Evolutionary conservation across 92 coral and sea anemone species (phyloP).

Genomic region (Ricordea florida): DNA sequence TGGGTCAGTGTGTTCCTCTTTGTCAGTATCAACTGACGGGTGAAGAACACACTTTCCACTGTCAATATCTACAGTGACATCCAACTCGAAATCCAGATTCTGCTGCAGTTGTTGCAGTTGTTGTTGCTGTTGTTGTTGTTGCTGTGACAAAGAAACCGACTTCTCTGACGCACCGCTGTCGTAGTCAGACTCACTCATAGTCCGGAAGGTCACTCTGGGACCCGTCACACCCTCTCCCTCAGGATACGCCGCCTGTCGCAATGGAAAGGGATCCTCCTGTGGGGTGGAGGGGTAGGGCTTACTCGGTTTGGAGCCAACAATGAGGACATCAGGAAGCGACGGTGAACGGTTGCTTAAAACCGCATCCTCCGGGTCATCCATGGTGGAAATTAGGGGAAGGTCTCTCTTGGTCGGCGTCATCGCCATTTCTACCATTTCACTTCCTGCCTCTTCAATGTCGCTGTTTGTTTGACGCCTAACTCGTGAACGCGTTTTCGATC

Average conservation of each 20-base stretch:
- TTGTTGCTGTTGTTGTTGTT: not conserved
- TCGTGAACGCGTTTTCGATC: conserved; percentile 68
- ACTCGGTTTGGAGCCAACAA: not conserved
- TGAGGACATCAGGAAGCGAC: conserved; percentile 39
- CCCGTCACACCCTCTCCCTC: conserved; percentile 39
- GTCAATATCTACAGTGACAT: conserved; percentile 91
- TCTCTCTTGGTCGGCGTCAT: conserved; percentile 18
- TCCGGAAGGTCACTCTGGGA: conserved; percentile 80
- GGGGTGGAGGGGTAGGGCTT: not conserved
- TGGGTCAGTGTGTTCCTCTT: conserved; percentile 63
- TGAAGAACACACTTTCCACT: conserved; percentile 96
- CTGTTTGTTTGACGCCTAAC: conserved; percentile 9
- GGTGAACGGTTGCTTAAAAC: conserved; percentile 25
- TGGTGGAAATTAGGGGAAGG: conserved; percentile 17
- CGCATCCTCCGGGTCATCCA: conserved; percentile 12
- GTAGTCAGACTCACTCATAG: conserved; percentile 52
- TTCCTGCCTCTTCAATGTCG: conserved; percentile 46
- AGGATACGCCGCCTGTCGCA: conserved; percentile 1
- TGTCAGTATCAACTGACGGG: conserved; percentile 71
- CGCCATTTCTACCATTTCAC: conserved; percentile 61
- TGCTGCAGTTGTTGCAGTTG: conserved; percentile 42
- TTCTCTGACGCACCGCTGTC: conserved; percentile 61
- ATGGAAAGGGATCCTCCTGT: conserved; percentile 1
- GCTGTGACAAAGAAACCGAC: conserved; percentile 32
- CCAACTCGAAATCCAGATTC: conserved; percentile 93